phyloP scores from a whole-genome alignment of 2,797 vertebrate species.

The Lutjanus campechanus region DNA sequence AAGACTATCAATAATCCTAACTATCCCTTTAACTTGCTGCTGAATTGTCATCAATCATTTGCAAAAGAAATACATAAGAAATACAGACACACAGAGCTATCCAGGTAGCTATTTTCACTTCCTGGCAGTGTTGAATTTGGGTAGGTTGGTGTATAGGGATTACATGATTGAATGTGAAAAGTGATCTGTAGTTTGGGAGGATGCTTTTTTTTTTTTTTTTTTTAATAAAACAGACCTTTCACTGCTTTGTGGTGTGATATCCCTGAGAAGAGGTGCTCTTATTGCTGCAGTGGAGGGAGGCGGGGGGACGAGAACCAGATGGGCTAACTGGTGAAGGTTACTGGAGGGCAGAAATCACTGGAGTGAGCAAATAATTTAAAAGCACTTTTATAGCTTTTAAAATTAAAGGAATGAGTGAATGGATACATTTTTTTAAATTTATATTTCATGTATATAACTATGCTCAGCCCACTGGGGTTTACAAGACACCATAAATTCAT shows the following conservation, averaged over 20 bases:
- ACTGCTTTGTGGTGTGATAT: slow-evolving; percentile 82
- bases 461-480: not conserved
- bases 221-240: slow-evolving; percentile 82
- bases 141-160: slow-evolving; percentile 73
- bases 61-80: too few species aligned
- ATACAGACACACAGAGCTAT: slow-evolving; percentile 6
- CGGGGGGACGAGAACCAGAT: slow-evolving; percentile 21
- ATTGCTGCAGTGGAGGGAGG: slow-evolving; percentile 50
- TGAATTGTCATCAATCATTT: too few species aligned
- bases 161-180: slow-evolving; percentile 83
- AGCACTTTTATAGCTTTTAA: not conserved
- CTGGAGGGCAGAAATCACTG: slow-evolving; percentile 52
- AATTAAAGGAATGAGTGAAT: not conserved
- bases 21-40: too few species aligned
- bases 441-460: not conserved
- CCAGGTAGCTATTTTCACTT: slow-evolving; percentile 73
- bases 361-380: not conserved
- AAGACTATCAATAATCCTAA: too few species aligned
- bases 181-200: slow-evolving; percentile 77
- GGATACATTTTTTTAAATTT: too few species aligned
- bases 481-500: not conserved
- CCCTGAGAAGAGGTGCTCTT: slow-evolving; percentile 84
- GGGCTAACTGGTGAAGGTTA: slow-evolving; percentile 49
- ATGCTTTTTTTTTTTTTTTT: slow-evolving; percentile 62
- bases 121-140: slow-evolving; percentile 65